Evolutionary conservation across 2,797 vertebrate genomes (phyloP), one percentile per base, ranked within the genome.

Genomic region (Pseudomugil tenellus): DNA sequence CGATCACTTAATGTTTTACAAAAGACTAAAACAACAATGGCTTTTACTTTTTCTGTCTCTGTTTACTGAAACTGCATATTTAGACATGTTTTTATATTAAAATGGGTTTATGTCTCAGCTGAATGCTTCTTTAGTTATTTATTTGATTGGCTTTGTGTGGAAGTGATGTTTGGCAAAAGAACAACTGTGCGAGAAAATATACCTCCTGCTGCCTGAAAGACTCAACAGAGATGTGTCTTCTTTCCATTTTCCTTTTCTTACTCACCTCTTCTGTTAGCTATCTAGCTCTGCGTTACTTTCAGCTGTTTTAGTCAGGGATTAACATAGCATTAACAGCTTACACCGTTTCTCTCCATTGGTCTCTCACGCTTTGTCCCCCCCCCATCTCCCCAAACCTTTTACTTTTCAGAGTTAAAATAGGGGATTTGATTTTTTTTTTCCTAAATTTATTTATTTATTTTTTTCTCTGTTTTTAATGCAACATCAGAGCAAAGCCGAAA

Each of bases 271-370:
- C 78, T 81, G 75, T 77, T 85, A 87, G 81, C 84, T 79, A 85
- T 89, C 80, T 72, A 85, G 78, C 80, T 87, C 84, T 83, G 86
- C 85, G 86, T 90, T 89, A 90, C 85, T 81, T 79, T 91, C 74
- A 80, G 85, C 79, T 91, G 90, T 92, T 94, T 89, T 88, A 81
- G 84, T 84, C 58, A 5, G 81, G 90, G 86, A 93, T 93, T 93
- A 93, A 83, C 83, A 86, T 87, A 82, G 87, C 87, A 88, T 92
- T 89, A 88, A 87, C 86, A 88, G 89, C 88, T 92, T 89, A 92
- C 87, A 91, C 79, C 76, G 87, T 87, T 90, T 90, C 84, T 85
- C 88, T 92, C 89, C 84, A 81, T 90, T 87, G 84, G 85, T 81
- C 78, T 84, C 81, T 77, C 55, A 74, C 73, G 83, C 70, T 79